phyloP scores from a whole-genome alignment of 2,113 vertebrate species.

The Sylvicapra grimmia region DNA sequence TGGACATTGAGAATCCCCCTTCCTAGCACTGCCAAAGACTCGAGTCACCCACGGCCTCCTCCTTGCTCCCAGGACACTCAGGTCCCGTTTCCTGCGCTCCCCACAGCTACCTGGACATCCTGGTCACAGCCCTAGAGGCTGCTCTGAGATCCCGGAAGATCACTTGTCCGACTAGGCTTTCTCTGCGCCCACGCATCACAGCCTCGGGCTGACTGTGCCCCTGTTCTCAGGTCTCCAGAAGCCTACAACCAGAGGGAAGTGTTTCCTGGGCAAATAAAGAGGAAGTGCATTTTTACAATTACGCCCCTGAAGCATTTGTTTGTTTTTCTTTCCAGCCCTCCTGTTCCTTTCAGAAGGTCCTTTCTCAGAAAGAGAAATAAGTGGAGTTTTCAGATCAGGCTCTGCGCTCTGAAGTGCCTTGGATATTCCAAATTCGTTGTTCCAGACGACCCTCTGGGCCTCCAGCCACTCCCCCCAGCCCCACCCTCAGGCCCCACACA shows the following conservation, averaged over 20 bases:
- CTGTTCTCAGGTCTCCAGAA: accelerated
- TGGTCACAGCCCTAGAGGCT: accelerated
- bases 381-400: neutral
- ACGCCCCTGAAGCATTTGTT: neutral
- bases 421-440: neutral
- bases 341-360: neutral
- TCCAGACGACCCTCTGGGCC: too few species aligned
- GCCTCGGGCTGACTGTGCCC: accelerated
- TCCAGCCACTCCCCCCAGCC: neutral
- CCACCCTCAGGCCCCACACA: neutral
- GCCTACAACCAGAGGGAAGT: neutral
- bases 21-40: accelerated
- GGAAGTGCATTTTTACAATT: neutral
- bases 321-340: neutral
- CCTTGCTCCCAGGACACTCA: neutral
- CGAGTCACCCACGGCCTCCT: accelerated
- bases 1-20: neutral
- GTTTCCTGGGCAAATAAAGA: too few species aligned
- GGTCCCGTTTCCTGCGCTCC: accelerated
- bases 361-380: neutral
- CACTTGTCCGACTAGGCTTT: accelerated
- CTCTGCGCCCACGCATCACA: accelerated
- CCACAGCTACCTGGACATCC: neutral
- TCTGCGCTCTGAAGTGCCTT: neutral
- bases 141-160: too few species aligned